Conservation (phyloP, 2,113 vertebrate genomes). For the Ivindomyrus marchei region DNA sequence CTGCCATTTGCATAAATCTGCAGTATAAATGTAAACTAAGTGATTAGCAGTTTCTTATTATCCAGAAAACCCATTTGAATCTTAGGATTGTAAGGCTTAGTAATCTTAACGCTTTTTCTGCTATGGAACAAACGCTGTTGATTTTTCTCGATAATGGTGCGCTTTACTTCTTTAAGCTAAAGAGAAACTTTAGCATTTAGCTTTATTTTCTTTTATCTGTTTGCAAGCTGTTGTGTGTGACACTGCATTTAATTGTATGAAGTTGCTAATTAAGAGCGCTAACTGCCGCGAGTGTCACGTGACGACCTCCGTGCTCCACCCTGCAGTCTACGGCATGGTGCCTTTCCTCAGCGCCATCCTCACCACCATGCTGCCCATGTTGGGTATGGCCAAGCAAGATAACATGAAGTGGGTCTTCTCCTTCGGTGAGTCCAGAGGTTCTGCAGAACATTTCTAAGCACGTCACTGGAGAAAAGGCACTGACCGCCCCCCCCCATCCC, state of each 20-base stretch:
- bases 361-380: slow-evolving; percentile 88
- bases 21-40: slow-evolving; percentile 12
- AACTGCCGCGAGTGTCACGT: background rate
- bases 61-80: background rate
- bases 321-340: slow-evolving; percentile 84
- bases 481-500: background rate
- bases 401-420: slow-evolving; percentile 77
- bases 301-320: background rate
- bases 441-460: slow-evolving; percentile 31
- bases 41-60: background rate
- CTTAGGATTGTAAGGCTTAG: background rate
- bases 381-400: slow-evolving; percentile 79
- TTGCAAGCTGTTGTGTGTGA: background rate
- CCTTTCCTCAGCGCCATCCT: slow-evolving; percentile 86
- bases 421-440: slow-evolving; percentile 55
- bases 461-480: background rate
- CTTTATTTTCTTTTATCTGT: background rate
- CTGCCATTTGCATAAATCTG: background rate
- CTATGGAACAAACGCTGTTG: background rate
- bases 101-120: slow-evolving; percentile 2
- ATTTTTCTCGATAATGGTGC: background rate
- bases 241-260: background rate
- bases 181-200: background rate
- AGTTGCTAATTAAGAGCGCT: background rate
- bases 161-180: background rate